Percentiles rank a stretch among this genome's conserved stretches.
These are phyloP conservation scores for Paramormyrops hopkinsi DNA, from an alignment of 2,797 vertebrate species.

Conservation along the genomic window DNA sequence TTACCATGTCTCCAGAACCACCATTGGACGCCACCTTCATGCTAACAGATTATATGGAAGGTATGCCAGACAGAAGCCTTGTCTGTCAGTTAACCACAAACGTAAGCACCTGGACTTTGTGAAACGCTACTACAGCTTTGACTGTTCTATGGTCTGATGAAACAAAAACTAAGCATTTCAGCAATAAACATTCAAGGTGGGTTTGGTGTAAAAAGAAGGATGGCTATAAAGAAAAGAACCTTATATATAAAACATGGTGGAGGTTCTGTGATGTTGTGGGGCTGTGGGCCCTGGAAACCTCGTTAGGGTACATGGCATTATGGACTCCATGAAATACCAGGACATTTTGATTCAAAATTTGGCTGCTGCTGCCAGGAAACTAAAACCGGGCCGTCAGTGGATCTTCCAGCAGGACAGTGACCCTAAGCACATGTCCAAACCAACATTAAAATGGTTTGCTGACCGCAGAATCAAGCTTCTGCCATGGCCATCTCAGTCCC, in stretches of 20 bases:
- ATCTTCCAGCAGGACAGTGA: neutral
- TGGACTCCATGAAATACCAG: neutral
- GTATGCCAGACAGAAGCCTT: too few species aligned
- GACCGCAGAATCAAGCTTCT: neutral
- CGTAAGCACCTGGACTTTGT: neutral
- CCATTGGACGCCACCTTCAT: too few species aligned
- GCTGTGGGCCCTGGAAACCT: neutral
- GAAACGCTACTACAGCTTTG: neutral
- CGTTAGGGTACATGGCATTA: neutral
- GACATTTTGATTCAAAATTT: neutral
- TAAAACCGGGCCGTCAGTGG: neutral
- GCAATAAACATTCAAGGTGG: neutral
- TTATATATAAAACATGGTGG: neutral
- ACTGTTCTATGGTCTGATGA: neutral
- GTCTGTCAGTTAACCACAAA: neutral
- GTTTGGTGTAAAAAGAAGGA: neutral
- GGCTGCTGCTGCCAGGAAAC: neutral
- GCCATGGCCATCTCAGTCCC: neutral
- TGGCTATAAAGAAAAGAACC: neutral
- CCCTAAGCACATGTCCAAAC: neutral
- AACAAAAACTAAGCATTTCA: neutral
- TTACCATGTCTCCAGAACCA: too few species aligned
- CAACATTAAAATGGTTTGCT: neutral
- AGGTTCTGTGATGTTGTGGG: neutral
- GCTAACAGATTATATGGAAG: too few species aligned